A percentile compares a stretch with the other conserved stretches of the same genome.
phyloP scores from a whole-genome alignment of 2,797 vertebrate species.

The Valencia hispanica region DNA sequence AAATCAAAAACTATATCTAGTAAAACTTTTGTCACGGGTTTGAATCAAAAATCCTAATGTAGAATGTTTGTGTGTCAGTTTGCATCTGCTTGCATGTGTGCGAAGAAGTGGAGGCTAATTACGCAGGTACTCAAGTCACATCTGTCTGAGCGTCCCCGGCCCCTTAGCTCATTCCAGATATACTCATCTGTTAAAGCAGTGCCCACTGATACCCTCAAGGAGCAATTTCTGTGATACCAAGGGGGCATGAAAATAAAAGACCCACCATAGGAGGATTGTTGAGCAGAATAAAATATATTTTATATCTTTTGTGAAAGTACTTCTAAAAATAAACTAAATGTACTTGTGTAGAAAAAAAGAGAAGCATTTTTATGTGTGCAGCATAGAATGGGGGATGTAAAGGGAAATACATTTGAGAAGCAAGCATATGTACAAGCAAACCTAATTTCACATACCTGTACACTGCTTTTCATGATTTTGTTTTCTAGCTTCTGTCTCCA shows the following conservation, averaged over 20 bases:
- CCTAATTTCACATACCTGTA: slow-evolving; percentile 29
- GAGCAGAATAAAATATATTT: slow-evolving; percentile 36
- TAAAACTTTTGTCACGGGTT: background rate
- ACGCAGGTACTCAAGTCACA: slow-evolving; percentile 67
- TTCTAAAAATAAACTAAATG: slow-evolving; percentile 35
- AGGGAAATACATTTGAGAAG: slow-evolving; percentile 5
- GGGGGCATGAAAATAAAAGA: slow-evolving; percentile 73
- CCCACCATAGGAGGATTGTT: slow-evolving; percentile 53
- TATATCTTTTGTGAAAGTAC: slow-evolving; percentile 24
- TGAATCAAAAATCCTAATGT: background rate
- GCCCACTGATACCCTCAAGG: slow-evolving; percentile 73
- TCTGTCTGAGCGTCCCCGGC: slow-evolving; percentile 64
- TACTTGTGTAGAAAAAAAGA: slow-evolving; percentile 11
- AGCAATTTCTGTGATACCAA: slow-evolving; percentile 65
- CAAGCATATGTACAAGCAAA: slow-evolving; percentile 16
- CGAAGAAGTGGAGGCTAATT: slow-evolving; percentile 49
- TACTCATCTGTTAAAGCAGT: slow-evolving; percentile 77
- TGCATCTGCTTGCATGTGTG: slow-evolving; percentile 17
- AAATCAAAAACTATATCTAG: background rate
- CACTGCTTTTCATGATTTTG: slow-evolving; percentile 20
- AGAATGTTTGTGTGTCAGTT: slow-evolving; percentile 4
- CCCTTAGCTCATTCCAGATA: slow-evolving; percentile 72
- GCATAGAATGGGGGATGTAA: slow-evolving; percentile 10
- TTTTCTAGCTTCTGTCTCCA: slow-evolving; percentile 15
- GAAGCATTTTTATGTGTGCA: slow-evolving; percentile 43